phyloP scores from a whole-genome alignment of 2,888 invertebrate genomes.

The Heliconius ismenius region DNA sequence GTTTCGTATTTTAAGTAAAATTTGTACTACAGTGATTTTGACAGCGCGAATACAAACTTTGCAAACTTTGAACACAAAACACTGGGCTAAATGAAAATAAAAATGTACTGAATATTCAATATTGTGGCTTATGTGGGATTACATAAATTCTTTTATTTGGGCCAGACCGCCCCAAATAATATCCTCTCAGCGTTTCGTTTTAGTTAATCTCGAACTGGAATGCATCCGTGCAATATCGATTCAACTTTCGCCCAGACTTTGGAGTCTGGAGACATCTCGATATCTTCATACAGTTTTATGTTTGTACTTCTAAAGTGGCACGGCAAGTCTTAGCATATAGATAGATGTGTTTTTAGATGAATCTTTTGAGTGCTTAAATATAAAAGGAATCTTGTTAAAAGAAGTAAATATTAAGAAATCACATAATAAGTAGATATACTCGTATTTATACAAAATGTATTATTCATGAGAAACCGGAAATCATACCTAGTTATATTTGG shows the following conservation, averaged over 20 bases:
- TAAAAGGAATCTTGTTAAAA: not conserved
- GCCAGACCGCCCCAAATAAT: conserved; percentile 8
- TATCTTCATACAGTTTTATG: conserved; percentile 25
- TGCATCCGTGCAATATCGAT: conserved; percentile 34
- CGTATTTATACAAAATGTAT: not conserved
- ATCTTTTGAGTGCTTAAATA: not conserved
- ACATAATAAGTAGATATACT: not conserved
- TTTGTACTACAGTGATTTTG: not conserved
- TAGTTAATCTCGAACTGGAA: conserved; percentile 30
- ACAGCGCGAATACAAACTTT: not conserved
- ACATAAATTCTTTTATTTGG: conserved; percentile 9
- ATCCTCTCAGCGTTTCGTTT: conserved; percentile 26
- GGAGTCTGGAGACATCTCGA: conserved; percentile 26
- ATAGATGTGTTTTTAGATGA: conserved; percentile 1
- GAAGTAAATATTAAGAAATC: not conserved
- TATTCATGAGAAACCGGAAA: not conserved
- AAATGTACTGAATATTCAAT: not conserved
- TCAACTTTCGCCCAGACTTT: conserved; percentile 30
- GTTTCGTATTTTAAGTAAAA: not conserved
- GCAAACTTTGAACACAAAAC: not conserved
- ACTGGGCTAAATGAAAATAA: not conserved
- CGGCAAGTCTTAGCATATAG: not conserved
- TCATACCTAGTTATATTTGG: conserved; percentile 1
- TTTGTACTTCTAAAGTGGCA: conserved; percentile 17
- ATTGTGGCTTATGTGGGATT: not conserved